Percentiles rank a stretch among this genome's conserved stretches.
phyloP scores from a whole-genome alignment of 92 coral and sea anemone species.

The Palythoa caribaeorum region DNA sequence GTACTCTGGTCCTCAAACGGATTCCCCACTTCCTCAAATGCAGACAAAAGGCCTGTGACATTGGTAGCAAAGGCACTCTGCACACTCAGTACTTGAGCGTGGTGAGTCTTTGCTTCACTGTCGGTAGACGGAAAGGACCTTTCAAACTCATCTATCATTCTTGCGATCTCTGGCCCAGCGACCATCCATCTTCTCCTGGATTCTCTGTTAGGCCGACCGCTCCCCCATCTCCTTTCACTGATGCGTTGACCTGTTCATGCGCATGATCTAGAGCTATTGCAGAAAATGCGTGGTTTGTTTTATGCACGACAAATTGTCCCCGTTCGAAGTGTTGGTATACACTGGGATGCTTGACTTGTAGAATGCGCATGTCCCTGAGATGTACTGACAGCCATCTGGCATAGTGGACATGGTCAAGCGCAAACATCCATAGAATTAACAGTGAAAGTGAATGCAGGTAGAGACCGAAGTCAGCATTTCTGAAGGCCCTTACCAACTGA shows the following conservation, averaged over 20 bases:
- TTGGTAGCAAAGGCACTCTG: conserved; percentile 7
- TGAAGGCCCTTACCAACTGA: conserved; percentile 25
- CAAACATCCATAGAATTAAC: conserved; percentile 39
- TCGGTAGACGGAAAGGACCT: not conserved
- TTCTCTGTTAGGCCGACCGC: conserved; percentile 33
- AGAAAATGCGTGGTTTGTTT: too few relatives aligned
- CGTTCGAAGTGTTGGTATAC: not conserved
- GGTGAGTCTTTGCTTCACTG: conserved; percentile 25
- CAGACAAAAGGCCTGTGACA: conserved; percentile 2
- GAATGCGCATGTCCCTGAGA: conserved; percentile 23
- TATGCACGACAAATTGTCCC: too few relatives aligned
- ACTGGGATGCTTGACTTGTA: conserved; percentile 15
- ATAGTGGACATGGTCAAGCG: conserved; percentile 34
- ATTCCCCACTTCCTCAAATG: conserved; percentile 64
- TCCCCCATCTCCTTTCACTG: conserved; percentile 23
- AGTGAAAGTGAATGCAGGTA: conserved; percentile 24
- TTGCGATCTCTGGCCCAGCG: conserved; percentile 25
- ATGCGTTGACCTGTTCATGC: conserved; percentile 27
- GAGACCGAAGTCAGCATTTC: conserved; percentile 31
- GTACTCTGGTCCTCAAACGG: conserved; percentile 63
- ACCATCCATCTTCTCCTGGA: conserved; percentile 28
- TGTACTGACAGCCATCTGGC: conserved; percentile 47
- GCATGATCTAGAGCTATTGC: not conserved
- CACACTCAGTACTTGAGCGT: conserved; percentile 47
- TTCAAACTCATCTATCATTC: conserved; percentile 20